Conservation (phyloP, 2,113 vertebrate species). For the Hemicordylus capensis region DNA sequence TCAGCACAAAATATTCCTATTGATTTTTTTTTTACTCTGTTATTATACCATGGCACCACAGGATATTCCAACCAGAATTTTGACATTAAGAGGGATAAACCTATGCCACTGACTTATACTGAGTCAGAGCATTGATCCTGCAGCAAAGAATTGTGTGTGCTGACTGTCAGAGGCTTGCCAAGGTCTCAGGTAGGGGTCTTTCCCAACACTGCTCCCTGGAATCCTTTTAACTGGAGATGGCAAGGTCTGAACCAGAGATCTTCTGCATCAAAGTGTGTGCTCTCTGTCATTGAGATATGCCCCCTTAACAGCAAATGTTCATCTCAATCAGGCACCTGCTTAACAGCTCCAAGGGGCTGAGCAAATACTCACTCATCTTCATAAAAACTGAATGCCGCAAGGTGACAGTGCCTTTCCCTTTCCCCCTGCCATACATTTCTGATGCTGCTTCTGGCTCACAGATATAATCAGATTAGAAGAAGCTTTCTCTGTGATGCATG, state of each 20-base stretch:
- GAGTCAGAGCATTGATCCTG: too few species aligned
- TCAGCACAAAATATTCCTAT: too few species aligned
- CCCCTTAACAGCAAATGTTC: neutral
- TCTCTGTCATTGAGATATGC: neutral
- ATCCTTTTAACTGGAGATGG: neutral
- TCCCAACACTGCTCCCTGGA: neutral
- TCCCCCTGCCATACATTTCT: too few species aligned
- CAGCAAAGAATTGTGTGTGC: too few species aligned
- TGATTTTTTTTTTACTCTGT: too few species aligned
- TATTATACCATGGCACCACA: neutral
- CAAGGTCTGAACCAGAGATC: neutral
- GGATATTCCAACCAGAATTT: neutral
- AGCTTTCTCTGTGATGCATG: neutral
- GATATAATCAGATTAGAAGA: neutral
- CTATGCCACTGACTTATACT: too few species aligned
- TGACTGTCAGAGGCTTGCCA: too few species aligned
- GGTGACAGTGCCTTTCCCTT: neutral
- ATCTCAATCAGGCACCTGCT: neutral
- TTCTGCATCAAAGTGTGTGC: neutral
- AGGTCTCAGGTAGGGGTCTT: neutral
- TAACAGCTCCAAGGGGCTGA: neutral
- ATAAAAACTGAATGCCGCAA: neutral
- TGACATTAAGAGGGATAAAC: neutral
- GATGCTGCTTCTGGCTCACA: neutral
- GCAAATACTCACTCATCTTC: conserved; percentile 2